These are phyloP conservation scores for Diuraphis noxia DNA, from an alignment of 1,140 invertebrate species.

Conservation along the genomic window DNA sequence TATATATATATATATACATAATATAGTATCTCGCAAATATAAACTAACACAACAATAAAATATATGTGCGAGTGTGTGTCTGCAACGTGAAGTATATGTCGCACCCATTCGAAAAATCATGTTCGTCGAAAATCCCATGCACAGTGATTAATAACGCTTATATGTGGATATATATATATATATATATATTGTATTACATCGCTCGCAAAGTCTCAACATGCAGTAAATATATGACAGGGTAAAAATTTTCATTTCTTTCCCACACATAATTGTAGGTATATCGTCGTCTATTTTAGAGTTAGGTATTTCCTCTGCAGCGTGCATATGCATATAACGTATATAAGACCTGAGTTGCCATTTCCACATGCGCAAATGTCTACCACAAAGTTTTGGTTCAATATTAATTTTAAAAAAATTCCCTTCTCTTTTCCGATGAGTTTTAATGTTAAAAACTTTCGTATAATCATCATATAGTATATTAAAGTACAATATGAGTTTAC, in stretches of 20 bases:
- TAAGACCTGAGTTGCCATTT: background rate
- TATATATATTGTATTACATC: background rate
- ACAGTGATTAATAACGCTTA: constrained; percentile 3
- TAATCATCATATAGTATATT: background rate
- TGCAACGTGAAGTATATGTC: background rate
- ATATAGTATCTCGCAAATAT: background rate
- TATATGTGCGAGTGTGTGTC: background rate
- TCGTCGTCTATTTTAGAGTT: background rate
- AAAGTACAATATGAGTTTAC: background rate
- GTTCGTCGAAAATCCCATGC: background rate
- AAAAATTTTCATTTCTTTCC: background rate
- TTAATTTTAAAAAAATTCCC: background rate
- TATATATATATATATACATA: no score
- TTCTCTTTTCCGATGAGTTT: background rate
- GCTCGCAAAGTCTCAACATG: no score
- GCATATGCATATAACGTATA: background rate
- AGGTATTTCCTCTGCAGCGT: background rate
- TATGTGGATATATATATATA: no score
- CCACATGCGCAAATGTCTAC: background rate
- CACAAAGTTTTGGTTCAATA: background rate
- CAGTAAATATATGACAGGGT: background rate
- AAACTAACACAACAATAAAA: constrained; percentile 25
- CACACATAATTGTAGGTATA: background rate
- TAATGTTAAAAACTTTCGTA: background rate
- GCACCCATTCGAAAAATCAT: background rate